phyloP scores from a whole-genome alignment of 2,113 vertebrate species.

The Corythaixoides concolor region DNA sequence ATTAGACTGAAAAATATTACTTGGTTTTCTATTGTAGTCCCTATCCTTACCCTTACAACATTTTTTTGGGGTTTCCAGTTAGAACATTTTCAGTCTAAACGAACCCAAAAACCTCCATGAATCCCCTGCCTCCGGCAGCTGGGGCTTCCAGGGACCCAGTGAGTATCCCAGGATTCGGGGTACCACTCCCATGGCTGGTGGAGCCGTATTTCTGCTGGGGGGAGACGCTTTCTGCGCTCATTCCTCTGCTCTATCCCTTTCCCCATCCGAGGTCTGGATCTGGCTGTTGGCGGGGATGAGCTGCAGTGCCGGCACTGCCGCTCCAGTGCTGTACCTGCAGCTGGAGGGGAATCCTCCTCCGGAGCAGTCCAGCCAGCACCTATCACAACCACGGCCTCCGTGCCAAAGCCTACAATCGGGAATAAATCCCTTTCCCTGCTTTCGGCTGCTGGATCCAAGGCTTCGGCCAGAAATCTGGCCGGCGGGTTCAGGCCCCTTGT shows the following conservation, averaged over 20 bases:
- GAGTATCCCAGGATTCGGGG: rapidly evolving
- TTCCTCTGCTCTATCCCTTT: neutral
- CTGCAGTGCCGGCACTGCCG: rapidly evolving
- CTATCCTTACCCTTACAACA: rapidly evolving
- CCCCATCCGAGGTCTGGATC: rapidly evolving
- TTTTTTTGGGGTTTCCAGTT: neutral
- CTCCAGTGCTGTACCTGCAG: neutral
- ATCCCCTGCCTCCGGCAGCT: neutral
- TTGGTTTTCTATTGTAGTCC: neutral
- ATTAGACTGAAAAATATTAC: neutral
- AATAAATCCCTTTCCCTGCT: constrained; percentile 7
- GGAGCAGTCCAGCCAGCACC: neutral
- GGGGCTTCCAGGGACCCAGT: neutral
- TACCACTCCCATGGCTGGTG: neutral
- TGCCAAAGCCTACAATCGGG: neutral
- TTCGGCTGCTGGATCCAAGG: neutral
- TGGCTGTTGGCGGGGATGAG: rapidly evolving
- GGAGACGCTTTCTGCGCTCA: rapidly evolving
- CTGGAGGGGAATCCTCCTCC: neutral
- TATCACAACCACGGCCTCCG: rapidly evolving
- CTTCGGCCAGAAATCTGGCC: neutral
- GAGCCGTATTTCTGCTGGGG: neutral
- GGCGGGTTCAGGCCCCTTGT: neutral
- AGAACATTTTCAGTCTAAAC: neutral
- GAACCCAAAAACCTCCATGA: rapidly evolving